phyloP scores from a whole-genome alignment of 1,140 invertebrate species.

The Homalodisca vitripennis region DNA sequence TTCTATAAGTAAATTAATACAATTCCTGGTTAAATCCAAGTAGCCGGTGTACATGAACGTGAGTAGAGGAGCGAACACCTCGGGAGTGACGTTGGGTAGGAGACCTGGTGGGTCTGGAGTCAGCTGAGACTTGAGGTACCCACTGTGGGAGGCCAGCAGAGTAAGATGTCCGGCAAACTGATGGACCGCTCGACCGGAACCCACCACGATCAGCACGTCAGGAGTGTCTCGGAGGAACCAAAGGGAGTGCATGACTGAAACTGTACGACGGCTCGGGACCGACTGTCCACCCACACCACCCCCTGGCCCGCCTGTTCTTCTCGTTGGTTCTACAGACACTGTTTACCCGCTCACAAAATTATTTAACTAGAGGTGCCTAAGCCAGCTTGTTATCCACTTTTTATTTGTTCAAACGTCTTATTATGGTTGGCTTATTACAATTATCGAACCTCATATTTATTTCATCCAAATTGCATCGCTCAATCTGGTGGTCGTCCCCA shows the following conservation, averaged over 20 bases:
- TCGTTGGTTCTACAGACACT: slow-evolving; percentile 14
- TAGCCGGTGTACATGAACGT: slow-evolving; percentile 77
- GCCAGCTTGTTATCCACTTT: neutral
- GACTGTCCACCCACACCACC: neutral
- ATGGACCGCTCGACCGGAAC: slow-evolving; percentile 49
- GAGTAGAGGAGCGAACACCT: slow-evolving; percentile 68
- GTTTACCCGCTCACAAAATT: neutral
- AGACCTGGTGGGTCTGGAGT: slow-evolving; percentile 48
- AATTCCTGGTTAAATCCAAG: slow-evolving; percentile 65
- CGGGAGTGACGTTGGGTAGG: slow-evolving; percentile 60
- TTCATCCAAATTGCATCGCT: too few species aligned
- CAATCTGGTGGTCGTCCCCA: too few species aligned
- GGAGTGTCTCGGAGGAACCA: slow-evolving; percentile 56
- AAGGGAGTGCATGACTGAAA: slow-evolving; percentile 56
- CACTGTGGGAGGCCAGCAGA: slow-evolving; percentile 68
- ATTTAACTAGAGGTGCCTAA: neutral
- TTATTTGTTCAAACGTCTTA: neutral
- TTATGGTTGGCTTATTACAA: neutral
- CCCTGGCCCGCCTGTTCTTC: neutral
- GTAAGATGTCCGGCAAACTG: slow-evolving; percentile 66
- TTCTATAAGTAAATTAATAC: too few species aligned
- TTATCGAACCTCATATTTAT: neutral
- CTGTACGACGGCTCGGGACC: neutral
- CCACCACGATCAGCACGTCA: slow-evolving; percentile 63
- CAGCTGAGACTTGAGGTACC: slow-evolving; percentile 62